phyloP scores from a whole-genome alignment of 2,113 vertebrate species.

The Rafetus swinhoei region DNA sequence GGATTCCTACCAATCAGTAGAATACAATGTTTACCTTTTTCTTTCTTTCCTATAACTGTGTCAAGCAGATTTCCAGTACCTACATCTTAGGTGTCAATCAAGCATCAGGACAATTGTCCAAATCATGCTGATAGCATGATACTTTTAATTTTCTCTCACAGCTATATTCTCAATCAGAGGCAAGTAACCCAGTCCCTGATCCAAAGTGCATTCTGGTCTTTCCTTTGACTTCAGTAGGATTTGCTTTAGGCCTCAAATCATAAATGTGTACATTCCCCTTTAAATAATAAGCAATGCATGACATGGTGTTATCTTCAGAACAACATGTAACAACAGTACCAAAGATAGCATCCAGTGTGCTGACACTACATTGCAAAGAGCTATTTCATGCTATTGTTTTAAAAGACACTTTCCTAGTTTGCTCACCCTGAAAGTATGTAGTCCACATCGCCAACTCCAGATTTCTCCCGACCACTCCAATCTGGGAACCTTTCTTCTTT shows the following conservation, averaged over 20 bases:
- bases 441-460: slow-evolving; percentile 36
- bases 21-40: neutral
- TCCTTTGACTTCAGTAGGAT: neutral
- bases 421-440: slow-evolving; percentile 61
- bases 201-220: neutral
- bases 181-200: neutral
- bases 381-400: neutral
- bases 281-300: neutral
- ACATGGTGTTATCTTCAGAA: neutral
- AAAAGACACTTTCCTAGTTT: neutral
- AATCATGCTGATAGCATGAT: neutral
- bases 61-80: neutral
- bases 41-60: neutral
- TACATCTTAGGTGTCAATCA: neutral
- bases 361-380: neutral
- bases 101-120: neutral
- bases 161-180: neutral
- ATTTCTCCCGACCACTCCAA: slow-evolving; percentile 54
- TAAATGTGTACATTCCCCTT: neutral
- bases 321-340: neutral
- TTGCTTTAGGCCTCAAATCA: neutral
- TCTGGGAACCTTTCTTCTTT: slow-evolving; percentile 43
- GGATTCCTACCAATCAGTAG: neutral
- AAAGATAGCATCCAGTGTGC: too few relatives aligned
- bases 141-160: neutral